Evolutionary conservation across 2,888 invertebrate genomes (phyloP).

Genomic region (Chaetoderma sp.): DNA sequence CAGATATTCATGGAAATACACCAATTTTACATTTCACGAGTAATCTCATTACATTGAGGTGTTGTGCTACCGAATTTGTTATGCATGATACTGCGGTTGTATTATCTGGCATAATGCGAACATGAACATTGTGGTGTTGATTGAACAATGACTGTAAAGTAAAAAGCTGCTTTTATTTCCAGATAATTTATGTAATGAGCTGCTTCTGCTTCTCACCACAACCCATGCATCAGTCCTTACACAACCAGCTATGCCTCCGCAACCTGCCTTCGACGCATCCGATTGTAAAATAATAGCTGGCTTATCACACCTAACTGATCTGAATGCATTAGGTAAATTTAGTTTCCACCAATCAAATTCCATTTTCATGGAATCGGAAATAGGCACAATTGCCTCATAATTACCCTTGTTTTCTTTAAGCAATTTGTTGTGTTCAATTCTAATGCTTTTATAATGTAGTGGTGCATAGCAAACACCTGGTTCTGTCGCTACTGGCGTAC

Average conservation of each 20-base stretch:
- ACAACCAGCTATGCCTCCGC: constrained; percentile 3
- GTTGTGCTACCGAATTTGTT: constrained; percentile 19
- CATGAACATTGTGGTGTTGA: neutral
- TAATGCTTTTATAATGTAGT: no score
- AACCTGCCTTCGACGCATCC: constrained; percentile 10
- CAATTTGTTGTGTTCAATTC: no score
- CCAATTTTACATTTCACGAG: constrained; percentile 13
- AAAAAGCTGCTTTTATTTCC: constrained; percentile 2
- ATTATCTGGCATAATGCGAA: constrained; percentile 12
- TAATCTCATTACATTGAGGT: neutral
- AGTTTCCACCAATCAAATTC: constrained; percentile 25
- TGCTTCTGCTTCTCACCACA: neutral
- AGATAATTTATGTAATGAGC: constrained; percentile 4
- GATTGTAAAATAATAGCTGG: neutral
- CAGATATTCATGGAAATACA: constrained; percentile 13
- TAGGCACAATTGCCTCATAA: neutral
- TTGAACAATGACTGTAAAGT: neutral
- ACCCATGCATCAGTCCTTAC: neutral
- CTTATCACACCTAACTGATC: neutral
- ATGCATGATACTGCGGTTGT: constrained; percentile 12
- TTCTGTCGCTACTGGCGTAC: no score
- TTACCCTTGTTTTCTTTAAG: constrained; percentile 22
- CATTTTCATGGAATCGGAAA: neutral
- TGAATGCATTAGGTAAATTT: constrained; percentile 1
- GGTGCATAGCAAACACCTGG: no score